Evolutionary conservation across 2,113 vertebrate species (phyloP), one percentile per base, ranked within the genome.

Genomic region (Sinosuthora webbiana): DNA sequence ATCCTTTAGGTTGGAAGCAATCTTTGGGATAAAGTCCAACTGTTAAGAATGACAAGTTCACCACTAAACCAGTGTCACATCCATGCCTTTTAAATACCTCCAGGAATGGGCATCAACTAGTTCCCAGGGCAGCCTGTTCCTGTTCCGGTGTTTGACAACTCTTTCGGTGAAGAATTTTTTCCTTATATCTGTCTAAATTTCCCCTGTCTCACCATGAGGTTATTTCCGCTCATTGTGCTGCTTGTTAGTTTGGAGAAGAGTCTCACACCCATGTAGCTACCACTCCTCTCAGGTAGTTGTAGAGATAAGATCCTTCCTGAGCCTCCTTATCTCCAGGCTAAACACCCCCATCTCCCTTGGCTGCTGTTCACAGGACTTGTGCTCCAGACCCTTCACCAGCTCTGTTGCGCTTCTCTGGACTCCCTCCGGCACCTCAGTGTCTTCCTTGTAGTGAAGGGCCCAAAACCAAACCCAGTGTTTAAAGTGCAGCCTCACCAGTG

Each of bases 271-370:
- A 5, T 1, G 1, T 56, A 31, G 31, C 31, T 28, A 20, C 30
- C 22, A 2, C 17, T 49, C 41, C 22, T 62, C 10, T 83, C 30
- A 33, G 25, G 8, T 2, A 30, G 14, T 41, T 62, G 37, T 16
- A 55, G 55, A 20, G 0, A 23, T 23, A 19, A 49, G 8, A 25
- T 47, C 1, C 3, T 10, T 4, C 17, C 10, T 6, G 13, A 67
- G 10, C 23, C 35, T 42, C n/a, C 18, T 63, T 49, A 55, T 9
- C 30, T 69, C 31, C 15, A 23, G 22, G 24, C 5, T 23, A 27
- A 49, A 42, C 30, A 69, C 3, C 3, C 20, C 15, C 56, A 42
- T 15, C 31, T 62, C 15, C 37, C 21, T 42, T 41, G 83, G 30
- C 25, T 9, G 7, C 5, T 55, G 3, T 12, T 55, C 39, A 23